phyloP scores from a whole-genome alignment of 2,888 invertebrate species.

The Stomorhina lunata region DNA sequence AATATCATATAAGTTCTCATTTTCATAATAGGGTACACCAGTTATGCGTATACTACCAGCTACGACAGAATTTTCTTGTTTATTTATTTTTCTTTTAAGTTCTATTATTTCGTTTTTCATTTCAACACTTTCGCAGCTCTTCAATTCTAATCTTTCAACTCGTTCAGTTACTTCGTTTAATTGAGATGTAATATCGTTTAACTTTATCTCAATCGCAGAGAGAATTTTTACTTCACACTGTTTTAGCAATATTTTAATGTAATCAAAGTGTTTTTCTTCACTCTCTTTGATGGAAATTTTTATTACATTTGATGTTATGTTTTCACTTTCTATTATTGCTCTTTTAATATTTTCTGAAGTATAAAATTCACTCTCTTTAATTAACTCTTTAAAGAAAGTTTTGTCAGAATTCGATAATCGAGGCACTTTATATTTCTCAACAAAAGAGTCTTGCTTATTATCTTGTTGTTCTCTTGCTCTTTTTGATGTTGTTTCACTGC shows the following conservation, averaged over 20 bases:
- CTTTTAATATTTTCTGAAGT: too few species aligned
- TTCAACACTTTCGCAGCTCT: not conserved
- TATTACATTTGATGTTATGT: not conserved
- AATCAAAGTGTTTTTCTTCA: not conserved
- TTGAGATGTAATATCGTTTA: not conserved
- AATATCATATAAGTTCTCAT: not conserved
- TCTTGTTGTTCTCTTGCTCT: not conserved
- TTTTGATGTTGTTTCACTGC: not conserved
- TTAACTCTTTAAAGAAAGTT: not conserved
- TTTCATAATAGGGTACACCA: not conserved
- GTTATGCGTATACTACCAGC: not conserved
- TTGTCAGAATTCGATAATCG: not conserved
- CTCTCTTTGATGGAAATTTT: not conserved
- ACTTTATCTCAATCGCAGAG: not conserved
- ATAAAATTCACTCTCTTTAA: too few species aligned
- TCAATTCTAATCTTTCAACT: not conserved
- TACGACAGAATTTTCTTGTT: not conserved
- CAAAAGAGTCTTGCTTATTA: not conserved
- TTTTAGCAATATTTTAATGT: not conserved
- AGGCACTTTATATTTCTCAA: not conserved
- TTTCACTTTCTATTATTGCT: too few species aligned
- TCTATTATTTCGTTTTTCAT: not conserved
- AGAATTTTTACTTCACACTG: not conserved
- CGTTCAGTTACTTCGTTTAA: not conserved
- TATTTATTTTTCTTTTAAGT: not conserved